Evolutionary conservation across 2,888 invertebrate genomes (phyloP).

Genomic region (Synanthedon vespiformis): DNA sequence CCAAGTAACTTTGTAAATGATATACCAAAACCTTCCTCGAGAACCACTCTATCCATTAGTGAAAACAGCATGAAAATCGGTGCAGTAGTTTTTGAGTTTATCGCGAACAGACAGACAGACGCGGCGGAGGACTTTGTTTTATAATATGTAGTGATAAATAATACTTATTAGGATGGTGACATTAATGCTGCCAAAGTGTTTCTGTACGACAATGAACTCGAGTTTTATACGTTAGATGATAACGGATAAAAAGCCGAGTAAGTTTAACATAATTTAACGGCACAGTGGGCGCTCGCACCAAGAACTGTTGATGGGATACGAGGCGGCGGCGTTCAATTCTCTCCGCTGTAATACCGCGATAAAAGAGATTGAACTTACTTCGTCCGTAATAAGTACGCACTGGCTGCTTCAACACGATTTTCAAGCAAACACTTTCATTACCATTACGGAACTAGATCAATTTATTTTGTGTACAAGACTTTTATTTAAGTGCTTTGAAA

Average conservation of each 20-base stretch:
- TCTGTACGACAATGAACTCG: conserved; percentile 19
- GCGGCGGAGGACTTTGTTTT: no score
- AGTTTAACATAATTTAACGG: conserved; percentile 64
- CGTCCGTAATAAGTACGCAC: conserved; percentile 44
- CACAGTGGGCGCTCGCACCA: conserved; percentile 42
- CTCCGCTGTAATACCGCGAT: conserved; percentile 53
- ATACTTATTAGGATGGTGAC: background rate
- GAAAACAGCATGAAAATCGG: no score
- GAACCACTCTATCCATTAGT: no score
- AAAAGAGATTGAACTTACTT: conserved; percentile 64
- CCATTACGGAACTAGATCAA: conserved; percentile 25
- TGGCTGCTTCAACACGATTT: conserved; percentile 30
- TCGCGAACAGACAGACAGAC: no score
- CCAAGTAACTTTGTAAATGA: no score
- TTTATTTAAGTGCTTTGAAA: no score
- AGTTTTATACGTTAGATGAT: conserved; percentile 30
- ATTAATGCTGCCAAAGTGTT: background rate
- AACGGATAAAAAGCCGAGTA: conserved; percentile 39
- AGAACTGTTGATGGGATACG: conserved; percentile 38
- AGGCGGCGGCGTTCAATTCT: conserved; percentile 48
- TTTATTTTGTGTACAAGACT: background rate
- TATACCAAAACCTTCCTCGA: no score
- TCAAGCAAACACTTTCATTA: conserved; percentile 33
- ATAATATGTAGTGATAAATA: no score
- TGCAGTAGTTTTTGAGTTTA: no score